Base-by-base conservation (phyloP, 2,113 vertebrate species). In the Corydoras maculifer region DNA sequence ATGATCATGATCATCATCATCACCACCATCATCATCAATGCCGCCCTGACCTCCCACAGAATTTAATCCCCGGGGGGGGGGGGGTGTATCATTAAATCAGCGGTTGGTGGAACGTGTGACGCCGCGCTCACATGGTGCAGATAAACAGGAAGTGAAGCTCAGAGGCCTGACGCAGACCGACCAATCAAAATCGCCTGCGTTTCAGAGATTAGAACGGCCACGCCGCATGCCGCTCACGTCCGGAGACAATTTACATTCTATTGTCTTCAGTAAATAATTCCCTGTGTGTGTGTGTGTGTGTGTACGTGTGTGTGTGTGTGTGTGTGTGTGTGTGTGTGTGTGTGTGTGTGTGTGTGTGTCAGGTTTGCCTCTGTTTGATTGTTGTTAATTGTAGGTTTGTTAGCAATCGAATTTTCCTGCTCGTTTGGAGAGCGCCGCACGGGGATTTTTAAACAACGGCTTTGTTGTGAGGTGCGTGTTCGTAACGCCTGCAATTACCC, bases 351-450 rank as follows among this genome's bases (percentile, higher is more conserved):
- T 50, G 49, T 50, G n/a, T 57, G 54, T 53, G 35, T 67, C 65
- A 68, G 65, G 51, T 35, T 43, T 62, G 13, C 29, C 60, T 71
- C 29, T 25, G 15, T 63, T 63, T 63, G 32, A 71, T 63, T 35
- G 53, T 31, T 35, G 60, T 68, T 48, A 68, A 68, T 68, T 58
- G 55, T 53, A 50, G 18, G n/a, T 18, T 49, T 54, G 57, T 55
- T 10, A 63, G 50, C 50, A 55, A 50, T 63, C n/a, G 30, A 62
- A 15, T 61, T 67, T 11, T 18, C 8, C 58, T 53, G 11, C 58
- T 31, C 25, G 3, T 43, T 62, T 51, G 18, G n/a, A 62, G 58
- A 43, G 48, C 51, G 65, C 65, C 29, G 3, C 53, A 35, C 35
- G 50, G 65, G 65, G 32, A 49, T 32, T 70, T 70, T 71, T 63